Base-by-base conservation (phyloP, 2,113 vertebrate species). In the Mionectes macconnelli region DNA sequence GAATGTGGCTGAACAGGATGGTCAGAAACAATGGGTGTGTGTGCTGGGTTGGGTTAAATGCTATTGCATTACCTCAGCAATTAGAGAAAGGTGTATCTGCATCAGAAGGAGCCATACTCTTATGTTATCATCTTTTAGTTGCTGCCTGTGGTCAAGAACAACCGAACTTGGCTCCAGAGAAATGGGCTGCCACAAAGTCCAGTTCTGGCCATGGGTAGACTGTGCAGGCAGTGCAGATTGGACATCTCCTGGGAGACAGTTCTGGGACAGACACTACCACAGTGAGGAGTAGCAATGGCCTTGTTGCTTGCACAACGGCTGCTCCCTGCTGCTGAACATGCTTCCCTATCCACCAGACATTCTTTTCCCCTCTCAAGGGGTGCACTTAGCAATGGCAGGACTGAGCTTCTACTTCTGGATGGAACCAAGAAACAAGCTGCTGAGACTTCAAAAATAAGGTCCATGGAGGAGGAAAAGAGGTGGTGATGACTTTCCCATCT, bases 1-100 rank as follows among this genome's bases (percentile, higher is more conserved):
- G 88, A 97, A 96, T 88, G 90, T 50, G 31, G 42, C 55, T 80
- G 31, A 88, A 57, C 79, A 74, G 79, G 92, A 90, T 22, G 33
- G 75, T 87, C 85, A 80, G 72, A 93, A 92, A 73, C 17, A 49
- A 17, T 0, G 2, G 1, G 39, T 6, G 55, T 67, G 37, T 76
- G 24, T 4, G 7, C 13, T 3, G 1, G 21, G 37, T 70, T 39
- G 62, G 23, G 20, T 39, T 62, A 78, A 49, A 84, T 93, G 74
- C 18, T 69, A 19, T 64, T 66, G 56, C 47, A 49, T 72, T 84
- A 56, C 49, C 44, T 75, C 62, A 76, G 66, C 62, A 69, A 52
- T 49, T 53, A 85, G 4, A 18, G n/a, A 57, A 66, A 80, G 10
- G 20, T 0, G 0, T 60, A 52, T 47, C 30, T 73, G 13, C 2